Percentiles rank a stretch among this genome's conserved stretches.
Conservation (phyloP, 2,113 vertebrate species). For the Anser cygnoides region DNA sequence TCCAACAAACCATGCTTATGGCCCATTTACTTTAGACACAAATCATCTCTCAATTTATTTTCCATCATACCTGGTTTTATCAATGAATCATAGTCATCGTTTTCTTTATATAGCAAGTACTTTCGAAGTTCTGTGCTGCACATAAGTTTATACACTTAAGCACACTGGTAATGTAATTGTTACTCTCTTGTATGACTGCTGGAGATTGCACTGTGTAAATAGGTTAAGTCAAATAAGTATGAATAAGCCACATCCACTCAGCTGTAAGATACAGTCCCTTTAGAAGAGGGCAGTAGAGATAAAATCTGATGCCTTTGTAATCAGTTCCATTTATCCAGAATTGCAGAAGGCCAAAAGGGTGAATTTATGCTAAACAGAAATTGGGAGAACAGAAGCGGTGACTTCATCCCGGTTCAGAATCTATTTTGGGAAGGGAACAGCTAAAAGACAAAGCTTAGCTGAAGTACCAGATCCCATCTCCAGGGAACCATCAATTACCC, state of each 20-base stretch:
- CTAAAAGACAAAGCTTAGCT: not conserved
- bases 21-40: not conserved
- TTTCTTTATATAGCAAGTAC: not conserved
- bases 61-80: not conserved
- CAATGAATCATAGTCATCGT: not conserved
- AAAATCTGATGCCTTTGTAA: not conserved
- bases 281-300: not conserved
- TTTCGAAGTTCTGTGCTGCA: not conserved
- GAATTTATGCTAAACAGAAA: constrained; percentile 18
- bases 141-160: not conserved
- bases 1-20: not conserved
- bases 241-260: not conserved
- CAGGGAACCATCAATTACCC: not conserved
- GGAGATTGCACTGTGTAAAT: not conserved
- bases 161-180: not conserved
- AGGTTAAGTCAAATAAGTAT: not conserved
- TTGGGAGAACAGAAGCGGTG: not conserved
- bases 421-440: not conserved
- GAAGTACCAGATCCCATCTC: not conserved
- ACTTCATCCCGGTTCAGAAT: constrained; percentile 4
- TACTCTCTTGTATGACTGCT: not conserved
- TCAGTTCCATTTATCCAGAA: not conserved
- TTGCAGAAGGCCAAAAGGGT: not conserved
- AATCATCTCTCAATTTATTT: not conserved
- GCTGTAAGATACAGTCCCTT: not conserved